Percentiles rank a stretch among this genome's conserved stretches.
These are phyloP conservation scores for Hipparchia semele DNA, from an alignment of 2,888 invertebrate genomes.

Conservation along the genomic window DNA sequence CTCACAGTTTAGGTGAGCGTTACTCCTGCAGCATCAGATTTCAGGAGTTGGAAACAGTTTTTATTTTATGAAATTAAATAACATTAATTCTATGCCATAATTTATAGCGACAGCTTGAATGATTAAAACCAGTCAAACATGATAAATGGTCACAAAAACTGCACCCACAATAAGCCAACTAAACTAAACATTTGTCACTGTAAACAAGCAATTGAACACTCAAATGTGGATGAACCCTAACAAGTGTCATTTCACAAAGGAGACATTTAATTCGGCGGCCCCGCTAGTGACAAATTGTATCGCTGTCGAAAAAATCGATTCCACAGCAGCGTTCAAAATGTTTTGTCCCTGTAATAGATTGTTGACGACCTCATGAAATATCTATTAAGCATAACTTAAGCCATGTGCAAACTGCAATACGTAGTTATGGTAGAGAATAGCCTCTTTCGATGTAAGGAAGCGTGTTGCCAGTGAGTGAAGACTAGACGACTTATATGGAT, in stretches of 20 bases:
- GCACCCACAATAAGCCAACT: constrained; percentile 27
- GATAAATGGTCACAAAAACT: constrained; percentile 30
- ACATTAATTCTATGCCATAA: background rate
- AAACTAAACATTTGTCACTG: constrained; percentile 63
- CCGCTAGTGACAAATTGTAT: constrained; percentile 63
- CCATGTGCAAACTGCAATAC: background rate
- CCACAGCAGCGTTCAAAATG: constrained; percentile 35
- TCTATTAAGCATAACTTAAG: background rate
- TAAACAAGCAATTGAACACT: constrained; percentile 72
- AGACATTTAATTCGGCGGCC: constrained; percentile 61
- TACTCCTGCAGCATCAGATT: too few species aligned
- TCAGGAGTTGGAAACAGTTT: too few species aligned
- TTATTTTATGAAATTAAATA: background rate
- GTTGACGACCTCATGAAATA: constrained; percentile 18
- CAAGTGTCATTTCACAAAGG: constrained; percentile 67
- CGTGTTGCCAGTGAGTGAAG: too few species aligned
- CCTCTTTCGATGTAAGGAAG: too few species aligned
- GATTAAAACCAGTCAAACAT: constrained; percentile 30
- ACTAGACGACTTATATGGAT: too few species aligned
- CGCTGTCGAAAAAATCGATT: constrained; percentile 48
- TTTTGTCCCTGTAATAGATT: constrained; percentile 20
- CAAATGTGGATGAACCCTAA: constrained; percentile 60
- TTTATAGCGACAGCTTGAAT: constrained; percentile 17
- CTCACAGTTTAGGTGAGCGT: too few species aligned
- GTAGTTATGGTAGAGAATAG: too few species aligned